Evolutionary conservation across 2,113 vertebrate species (phyloP).

Genomic region (Cyphomyrus discorhynchus): DNA sequence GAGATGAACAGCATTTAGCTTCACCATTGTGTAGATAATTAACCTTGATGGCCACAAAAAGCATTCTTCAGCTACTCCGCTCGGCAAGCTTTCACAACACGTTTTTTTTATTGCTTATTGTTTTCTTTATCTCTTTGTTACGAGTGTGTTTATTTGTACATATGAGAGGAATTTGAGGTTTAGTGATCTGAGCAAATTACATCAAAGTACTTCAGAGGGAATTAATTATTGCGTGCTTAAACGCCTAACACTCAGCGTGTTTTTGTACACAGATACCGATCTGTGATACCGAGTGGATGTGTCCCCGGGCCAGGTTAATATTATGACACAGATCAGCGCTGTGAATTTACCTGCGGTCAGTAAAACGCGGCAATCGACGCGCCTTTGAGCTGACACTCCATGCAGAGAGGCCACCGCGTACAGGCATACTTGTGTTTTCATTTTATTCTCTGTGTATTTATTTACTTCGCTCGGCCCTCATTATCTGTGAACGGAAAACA

Average conservation of each 20-base stretch:
- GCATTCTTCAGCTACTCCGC: slow-evolving; percentile 56
- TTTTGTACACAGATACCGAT: slow-evolving; percentile 68
- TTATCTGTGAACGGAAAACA: neutral
- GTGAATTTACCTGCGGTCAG: slow-evolving; percentile 71
- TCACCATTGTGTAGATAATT: slow-evolving; percentile 1
- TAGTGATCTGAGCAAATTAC: slow-evolving; percentile 67
- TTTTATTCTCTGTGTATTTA: slow-evolving; percentile 13
- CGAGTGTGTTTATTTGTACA: slow-evolving; percentile 65
- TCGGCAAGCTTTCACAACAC: slow-evolving; percentile 49
- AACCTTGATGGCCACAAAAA: neutral
- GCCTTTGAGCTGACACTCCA: slow-evolving; percentile 49
- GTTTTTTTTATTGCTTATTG: slow-evolving; percentile 50
- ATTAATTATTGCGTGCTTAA: slow-evolving; percentile 73
- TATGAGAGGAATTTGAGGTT: slow-evolving; percentile 63
- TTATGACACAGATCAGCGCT: slow-evolving; percentile 68
- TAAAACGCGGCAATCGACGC: slow-evolving; percentile 58
- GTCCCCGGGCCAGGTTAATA: slow-evolving; percentile 67
- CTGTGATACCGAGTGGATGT: slow-evolving; percentile 59
- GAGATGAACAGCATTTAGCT: slow-evolving; percentile 8
- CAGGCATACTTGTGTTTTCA: neutral
- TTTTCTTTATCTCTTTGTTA: slow-evolving; percentile 63
- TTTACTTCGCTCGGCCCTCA: slow-evolving; percentile 22
- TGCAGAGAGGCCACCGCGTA: neutral
- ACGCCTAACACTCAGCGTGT: slow-evolving; percentile 59
- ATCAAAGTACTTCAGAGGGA: slow-evolving; percentile 67